Evolutionary conservation across 2,888 invertebrate genomes (phyloP), one percentile per base, ranked within the genome.

Genomic region (Sminthurinus aureus): DNA sequence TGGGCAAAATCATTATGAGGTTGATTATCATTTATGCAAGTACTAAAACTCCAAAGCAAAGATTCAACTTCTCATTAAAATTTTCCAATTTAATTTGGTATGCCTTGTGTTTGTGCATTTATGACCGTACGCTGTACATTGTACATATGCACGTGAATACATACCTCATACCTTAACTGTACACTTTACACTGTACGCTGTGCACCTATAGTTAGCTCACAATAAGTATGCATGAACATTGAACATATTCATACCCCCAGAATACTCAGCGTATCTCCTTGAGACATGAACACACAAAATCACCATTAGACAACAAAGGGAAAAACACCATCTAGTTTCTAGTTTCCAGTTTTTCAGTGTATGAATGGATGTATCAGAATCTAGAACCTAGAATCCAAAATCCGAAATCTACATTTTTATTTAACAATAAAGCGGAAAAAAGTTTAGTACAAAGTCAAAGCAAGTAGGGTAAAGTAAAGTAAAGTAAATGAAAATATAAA

Each of bases 401-500:
- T 38, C 38, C 38, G 6, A 38, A 38, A 38, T 38, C 38, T 38
- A 38, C 38, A 38, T 38, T 38, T 38, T 38, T 38, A 38, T 38
- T 38, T 38, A 38, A 38, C 38, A 38, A 38, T 58, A 58, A 13
- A 58, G 15, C 9, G 58, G 58, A 58, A 58, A 24, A 18, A n/a
- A 24, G 20, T 77, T 13, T 15, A 77, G 58, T 38, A 38, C 38
- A 38, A 38, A 38, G 38, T 20, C n/a, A 24, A 26, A 26, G 71
- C 15, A 6, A 3, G n/a, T n/a, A n/a, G n/a, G n/a, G n/a, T n/a
- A n/a, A n/a, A n/a, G n/a, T n/a, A n/a, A n/a, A n/a, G n/a, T n/a
- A n/a, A n/a, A n/a, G 11, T 18, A 73, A 51, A 73, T 81, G 71
- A 81, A 81, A 73, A 58, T 79, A 71, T 80, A 69, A 79, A 79